Base-by-base conservation (phyloP, 2,888 invertebrate genomes). In the Hypomecis atomaria region DNA sequence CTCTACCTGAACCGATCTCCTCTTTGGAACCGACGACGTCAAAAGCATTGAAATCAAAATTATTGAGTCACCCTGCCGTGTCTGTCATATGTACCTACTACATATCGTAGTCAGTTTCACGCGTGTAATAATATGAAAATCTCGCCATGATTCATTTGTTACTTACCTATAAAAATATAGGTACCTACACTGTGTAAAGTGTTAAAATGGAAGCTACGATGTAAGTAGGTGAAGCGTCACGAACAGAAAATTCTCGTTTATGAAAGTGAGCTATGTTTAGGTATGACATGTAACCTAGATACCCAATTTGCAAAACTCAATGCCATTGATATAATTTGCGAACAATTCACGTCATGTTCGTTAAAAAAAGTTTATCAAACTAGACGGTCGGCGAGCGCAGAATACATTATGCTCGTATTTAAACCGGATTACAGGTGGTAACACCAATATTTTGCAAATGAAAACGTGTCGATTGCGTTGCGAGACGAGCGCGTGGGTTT, bases 401-500 rank as follows among this genome's bases (percentile, higher is more conserved):
- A 76, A 75, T 73, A 75, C 69, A 76, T 75, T 78, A 76, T 54
- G 13, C 54, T 59, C 59, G 49, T 64, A 56, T 60, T 49, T 57
- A 57, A 59, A 62, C 67, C 75, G 76, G 76, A 81, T 79, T 81
- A 82, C 82, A 83, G 80, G 78, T 82, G 81, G 77, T 80, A 83
- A 82, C 84, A 84, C 79, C 78, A 81, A 79, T 84, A 85, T 84
- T 86, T 84, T 78, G 83, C 81, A 78, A 87, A 84, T 80, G 81
- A 78, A 79, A 83, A 79, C 79, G 77, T 81, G 78, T 80, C 80
- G 76, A 77, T 77, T 62, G 71, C 71, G 71, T 73, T 71, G 72
- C 75, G 79, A 78, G 81, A 81, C 79, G 76, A 77, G 70, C 80
- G 82, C 81, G 84, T 81, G 87, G 85, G 82, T 84, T 84, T 84